Evolutionary conservation across 1,140 invertebrate genomes (phyloP).

Genomic region (Drosophila pectinifera): DNA sequence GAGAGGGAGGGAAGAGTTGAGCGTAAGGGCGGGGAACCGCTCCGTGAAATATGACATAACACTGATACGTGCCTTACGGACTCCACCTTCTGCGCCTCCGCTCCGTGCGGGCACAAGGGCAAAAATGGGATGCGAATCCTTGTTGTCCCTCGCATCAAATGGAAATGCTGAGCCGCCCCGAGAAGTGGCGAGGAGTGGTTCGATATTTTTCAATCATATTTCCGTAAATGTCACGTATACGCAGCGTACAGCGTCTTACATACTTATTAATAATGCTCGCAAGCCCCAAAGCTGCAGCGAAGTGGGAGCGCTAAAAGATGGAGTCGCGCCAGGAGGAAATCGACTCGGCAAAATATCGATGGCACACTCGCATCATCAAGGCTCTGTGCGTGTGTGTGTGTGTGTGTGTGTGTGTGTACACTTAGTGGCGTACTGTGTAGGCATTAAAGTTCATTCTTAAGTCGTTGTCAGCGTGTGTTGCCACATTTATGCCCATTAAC

Average conservation of each 20-base stretch:
- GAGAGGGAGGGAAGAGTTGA: conserved; percentile 4
- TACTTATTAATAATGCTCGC: conserved; percentile 75
- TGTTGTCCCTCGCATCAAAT: conserved; percentile 71
- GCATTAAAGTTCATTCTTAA: conserved; percentile 68
- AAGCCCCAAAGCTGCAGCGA: conserved; percentile 18
- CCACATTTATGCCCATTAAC: conserved; percentile 78
- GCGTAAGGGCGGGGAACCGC: conserved; percentile 11
- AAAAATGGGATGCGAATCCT: conserved; percentile 62
- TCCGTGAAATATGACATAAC: conserved; percentile 68
- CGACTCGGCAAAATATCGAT: conserved; percentile 12
- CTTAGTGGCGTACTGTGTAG: conserved; percentile 1
- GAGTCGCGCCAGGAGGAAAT: conserved; percentile 17
- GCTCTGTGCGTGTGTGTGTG: conserved; percentile 9
- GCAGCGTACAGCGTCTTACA: conserved; percentile 50
- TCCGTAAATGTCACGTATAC: conserved; percentile 81
- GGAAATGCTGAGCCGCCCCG: conserved; percentile 48
- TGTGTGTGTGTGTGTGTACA: not conserved
- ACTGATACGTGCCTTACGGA: conserved; percentile 48
- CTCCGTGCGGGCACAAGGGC: not conserved
- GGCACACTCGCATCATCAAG: conserved; percentile 16
- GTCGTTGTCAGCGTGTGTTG: conserved; percentile 67
- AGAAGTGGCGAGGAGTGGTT: conserved; percentile 63
- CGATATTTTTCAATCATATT: conserved; percentile 83
- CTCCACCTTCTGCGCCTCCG: not conserved
- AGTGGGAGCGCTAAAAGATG: conserved; percentile 17